These are phyloP conservation scores for Apocheima hispidaria DNA, from an alignment of 2,888 invertebrate genomes.

Conservation along the genomic window DNA sequence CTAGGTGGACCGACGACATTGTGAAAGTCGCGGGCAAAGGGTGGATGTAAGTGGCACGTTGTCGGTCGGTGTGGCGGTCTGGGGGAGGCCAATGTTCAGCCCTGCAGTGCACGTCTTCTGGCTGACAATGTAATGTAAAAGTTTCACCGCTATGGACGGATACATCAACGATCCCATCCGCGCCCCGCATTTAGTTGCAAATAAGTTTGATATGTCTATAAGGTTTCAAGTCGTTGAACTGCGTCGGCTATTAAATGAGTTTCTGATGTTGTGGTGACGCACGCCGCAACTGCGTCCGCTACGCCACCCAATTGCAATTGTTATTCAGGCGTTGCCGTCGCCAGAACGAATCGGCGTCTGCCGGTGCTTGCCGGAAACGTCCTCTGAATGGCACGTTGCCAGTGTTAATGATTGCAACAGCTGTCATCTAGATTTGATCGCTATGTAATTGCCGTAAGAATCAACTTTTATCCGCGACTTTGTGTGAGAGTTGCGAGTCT, in stretches of 20 bases:
- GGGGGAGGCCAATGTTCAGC: too few species aligned
- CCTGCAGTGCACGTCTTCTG: too few species aligned
- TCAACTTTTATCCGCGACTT: conserved; percentile 7
- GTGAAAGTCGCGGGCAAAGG: too few species aligned
- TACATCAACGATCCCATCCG: too few species aligned
- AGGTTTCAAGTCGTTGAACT: background rate
- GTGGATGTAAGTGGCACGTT: too few species aligned
- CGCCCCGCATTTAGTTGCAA: too few species aligned
- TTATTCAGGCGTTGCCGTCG: conserved; percentile 74
- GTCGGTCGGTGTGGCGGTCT: too few species aligned
- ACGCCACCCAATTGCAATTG: conserved; percentile 68
- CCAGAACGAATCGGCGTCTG: conserved; percentile 70
- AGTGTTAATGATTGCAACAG: conserved; percentile 69
- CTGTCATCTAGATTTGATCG: conserved; percentile 62
- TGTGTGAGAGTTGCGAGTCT: too few species aligned
- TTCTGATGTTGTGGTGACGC: conserved; percentile 65
- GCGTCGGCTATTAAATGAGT: conserved; percentile 30
- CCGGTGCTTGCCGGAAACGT: conserved; percentile 75
- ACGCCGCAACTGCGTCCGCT: conserved; percentile 66
- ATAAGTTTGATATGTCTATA: background rate
- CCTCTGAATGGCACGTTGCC: conserved; percentile 76
- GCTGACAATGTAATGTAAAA: too few species aligned
- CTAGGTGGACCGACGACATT: too few species aligned
- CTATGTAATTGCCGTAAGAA: conserved; percentile 49
- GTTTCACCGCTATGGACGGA: too few species aligned